Conservation (phyloP, 2,113 vertebrate genomes). For the Micronycteris hirsuta region DNA sequence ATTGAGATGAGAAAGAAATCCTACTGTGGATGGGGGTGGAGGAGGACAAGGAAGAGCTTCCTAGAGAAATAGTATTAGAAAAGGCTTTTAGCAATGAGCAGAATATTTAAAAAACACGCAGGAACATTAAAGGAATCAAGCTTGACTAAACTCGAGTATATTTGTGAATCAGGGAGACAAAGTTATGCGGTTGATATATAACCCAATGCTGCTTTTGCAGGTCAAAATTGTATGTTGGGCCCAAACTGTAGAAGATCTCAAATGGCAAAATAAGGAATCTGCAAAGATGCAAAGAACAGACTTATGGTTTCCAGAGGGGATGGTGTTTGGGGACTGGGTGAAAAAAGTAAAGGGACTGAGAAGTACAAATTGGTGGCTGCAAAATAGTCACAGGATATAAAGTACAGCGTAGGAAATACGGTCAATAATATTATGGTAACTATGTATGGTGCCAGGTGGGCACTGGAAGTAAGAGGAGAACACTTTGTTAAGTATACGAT, state of each 20-base stretch:
- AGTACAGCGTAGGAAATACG: background rate
- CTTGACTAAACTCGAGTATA: background rate
- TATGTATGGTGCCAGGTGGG: background rate
- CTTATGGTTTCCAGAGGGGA: background rate
- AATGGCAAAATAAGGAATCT: background rate
- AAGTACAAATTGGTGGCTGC: background rate
- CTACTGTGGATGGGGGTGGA: background rate
- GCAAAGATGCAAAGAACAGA: background rate
- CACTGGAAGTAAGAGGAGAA: background rate
- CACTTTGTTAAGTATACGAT: background rate
- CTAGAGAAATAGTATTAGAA: background rate
- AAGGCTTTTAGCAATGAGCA: background rate
- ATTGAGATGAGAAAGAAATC: background rate
- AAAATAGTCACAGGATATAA: background rate
- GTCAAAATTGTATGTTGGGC: background rate
- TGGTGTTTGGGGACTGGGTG: background rate
- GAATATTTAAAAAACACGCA: background rate
- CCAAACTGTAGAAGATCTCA: background rate
- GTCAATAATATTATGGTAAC: background rate
- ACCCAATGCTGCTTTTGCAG: background rate
- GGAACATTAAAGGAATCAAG: background rate
- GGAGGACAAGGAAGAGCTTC: background rate
- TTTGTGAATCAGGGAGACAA: background rate
- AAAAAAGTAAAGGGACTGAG: background rate
- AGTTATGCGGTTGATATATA: background rate